Base-by-base conservation (phyloP, 2,797 vertebrate genomes). In the Echeneis naucrates region DNA sequence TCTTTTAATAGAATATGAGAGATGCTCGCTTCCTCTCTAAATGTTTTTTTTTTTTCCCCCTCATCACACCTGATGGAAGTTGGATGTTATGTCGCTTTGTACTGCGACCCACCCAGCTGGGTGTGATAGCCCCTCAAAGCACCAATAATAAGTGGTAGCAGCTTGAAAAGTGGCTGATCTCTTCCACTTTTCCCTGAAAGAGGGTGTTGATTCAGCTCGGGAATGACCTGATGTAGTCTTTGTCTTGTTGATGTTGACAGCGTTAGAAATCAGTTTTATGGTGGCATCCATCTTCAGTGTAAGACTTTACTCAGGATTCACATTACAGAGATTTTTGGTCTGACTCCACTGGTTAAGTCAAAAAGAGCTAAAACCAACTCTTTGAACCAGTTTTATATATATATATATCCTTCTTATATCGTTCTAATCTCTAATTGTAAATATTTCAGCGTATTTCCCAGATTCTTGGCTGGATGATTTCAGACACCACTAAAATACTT, bases 1-100 rank as follows among this genome's bases (percentile, higher is more conserved):
- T 64, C 52, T 59, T 77, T 70, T 89, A 86, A 90, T 80, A 60
- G 89, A 89, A 90, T 86, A 59, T 42, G 45, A 86, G 59, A 78
- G 55, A 4, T 10, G 47, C 67, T 75, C 51, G 19, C 58, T 69
- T 65, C 55, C 62, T 83, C 62, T 67, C 71, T 65, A n/a, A 67
- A 60, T 65, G 68, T 59, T 32, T 81, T 64, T 60, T 61, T 53
- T 61, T 62, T 26, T 63, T 51, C 61, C 62, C 67, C 51, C 61
- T 62, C 67, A 45, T 50, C 54, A 61, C 47, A 73, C 80, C 75
- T 59, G 59, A 83, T 27, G 68, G 66, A 68, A 80, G 77, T 68
- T 62, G 33, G 48, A 74, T 77, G 77, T 66, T 73, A 61, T 83
- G 75, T 75, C 65, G 74, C 75, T 79, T 59, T 65, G 45, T 77